Percentiles rank a stretch among this genome's conserved stretches.
These are phyloP conservation scores for Bos javanicus DNA, from an alignment of 2,113 vertebrate genomes.

Conservation along the genomic window DNA sequence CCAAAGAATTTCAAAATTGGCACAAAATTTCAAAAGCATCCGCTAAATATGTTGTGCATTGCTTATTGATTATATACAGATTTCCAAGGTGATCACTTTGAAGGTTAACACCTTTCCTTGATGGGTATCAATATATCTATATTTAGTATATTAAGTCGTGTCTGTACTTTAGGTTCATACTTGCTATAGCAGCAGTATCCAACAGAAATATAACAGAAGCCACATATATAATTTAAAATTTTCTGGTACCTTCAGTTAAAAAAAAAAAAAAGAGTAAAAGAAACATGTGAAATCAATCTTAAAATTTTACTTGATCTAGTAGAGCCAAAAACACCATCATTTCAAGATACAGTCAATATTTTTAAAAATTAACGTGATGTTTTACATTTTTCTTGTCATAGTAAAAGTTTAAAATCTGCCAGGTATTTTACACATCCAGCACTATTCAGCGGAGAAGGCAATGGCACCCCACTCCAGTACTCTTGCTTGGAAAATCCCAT, in stretches of 20 bases:
- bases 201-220: not conserved
- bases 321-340: not conserved
- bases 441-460: not conserved
- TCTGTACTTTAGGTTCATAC: not conserved
- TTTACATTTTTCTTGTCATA: not conserved
- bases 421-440: not conserved
- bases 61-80: not conserved
- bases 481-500: no score
- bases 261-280: not conserved
- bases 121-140: not conserved
- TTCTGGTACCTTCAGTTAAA: not conserved
- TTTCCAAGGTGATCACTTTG: not conserved
- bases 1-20: not conserved
- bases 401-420: not conserved
- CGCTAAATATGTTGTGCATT: not conserved
- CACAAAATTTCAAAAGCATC: slow-evolving; percentile 18
- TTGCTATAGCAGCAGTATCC: not conserved
- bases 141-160: not conserved
- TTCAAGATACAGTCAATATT: slow-evolving; percentile 9
- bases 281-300: not conserved
- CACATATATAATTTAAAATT: not conserved
- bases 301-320: not conserved
- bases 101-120: not conserved
- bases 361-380: not conserved
- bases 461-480: no score